These are phyloP conservation scores for Glossosoma conforme DNA, from an alignment of 1,140 invertebrate genomes.

Conservation along the genomic window DNA sequence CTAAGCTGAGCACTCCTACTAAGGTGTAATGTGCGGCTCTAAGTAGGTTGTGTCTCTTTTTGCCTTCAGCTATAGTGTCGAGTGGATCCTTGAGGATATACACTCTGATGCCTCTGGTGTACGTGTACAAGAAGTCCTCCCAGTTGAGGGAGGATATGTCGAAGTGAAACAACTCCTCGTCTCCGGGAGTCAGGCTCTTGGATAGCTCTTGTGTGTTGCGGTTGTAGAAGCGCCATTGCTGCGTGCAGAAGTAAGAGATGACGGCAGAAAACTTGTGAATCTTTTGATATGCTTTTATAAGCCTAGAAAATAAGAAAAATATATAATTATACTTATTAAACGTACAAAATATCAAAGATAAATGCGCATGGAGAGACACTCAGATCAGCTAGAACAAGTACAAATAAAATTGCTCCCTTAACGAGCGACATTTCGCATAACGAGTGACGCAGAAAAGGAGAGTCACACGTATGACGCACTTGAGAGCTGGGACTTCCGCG, in stretches of 20 bases:
- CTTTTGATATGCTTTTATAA: slow-evolving; percentile 68
- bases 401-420: too few species aligned
- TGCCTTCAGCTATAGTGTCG: slow-evolving; percentile 41
- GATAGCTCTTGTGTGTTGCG: slow-evolving; percentile 53
- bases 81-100: slow-evolving; percentile 59
- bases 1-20: neutral
- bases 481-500: too few species aligned
- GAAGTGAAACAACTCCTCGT: slow-evolving; percentile 57
- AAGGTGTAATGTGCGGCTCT: slow-evolving; percentile 17
- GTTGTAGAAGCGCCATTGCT: slow-evolving; percentile 67
- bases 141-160: slow-evolving; percentile 55
- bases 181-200: slow-evolving; percentile 46
- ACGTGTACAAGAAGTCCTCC: slow-evolving; percentile 54
- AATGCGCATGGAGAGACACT: too few species aligned
- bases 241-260: slow-evolving; percentile 65
- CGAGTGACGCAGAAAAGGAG: too few species aligned
- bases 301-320: slow-evolving; percentile 51
- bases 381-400: too few species aligned
- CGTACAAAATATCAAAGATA: too few species aligned
- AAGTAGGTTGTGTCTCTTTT: slow-evolving; percentile 26
- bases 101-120: slow-evolving; percentile 53
- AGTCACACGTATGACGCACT: too few species aligned
- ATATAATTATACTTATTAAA: too few species aligned
- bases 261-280: slow-evolving; percentile 65
- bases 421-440: too few species aligned